A percentile compares a stretch with the other conserved stretches of the same genome.
Evolutionary conservation across 1,140 invertebrate genomes (phyloP).

Genomic region (Leptopilina clavipes): DNA sequence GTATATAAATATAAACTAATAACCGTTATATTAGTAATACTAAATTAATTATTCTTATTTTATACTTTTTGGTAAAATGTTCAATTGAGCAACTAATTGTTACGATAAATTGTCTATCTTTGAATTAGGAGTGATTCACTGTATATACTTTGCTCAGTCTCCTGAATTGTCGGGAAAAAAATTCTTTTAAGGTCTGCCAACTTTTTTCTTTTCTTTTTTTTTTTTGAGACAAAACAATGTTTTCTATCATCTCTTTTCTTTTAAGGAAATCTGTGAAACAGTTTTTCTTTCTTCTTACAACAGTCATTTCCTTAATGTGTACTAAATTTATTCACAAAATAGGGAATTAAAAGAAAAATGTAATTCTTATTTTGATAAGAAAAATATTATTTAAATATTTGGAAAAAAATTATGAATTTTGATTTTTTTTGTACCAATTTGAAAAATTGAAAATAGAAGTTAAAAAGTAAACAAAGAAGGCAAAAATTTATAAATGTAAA

Average conservation of each 20-base stretch:
- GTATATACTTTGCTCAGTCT: not conserved
- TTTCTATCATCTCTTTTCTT: not conserved
- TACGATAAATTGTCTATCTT: not conserved
- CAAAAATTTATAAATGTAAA: not conserved
- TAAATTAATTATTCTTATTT: not conserved
- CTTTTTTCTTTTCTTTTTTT: not conserved
- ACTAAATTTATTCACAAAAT: constrained; percentile 21
- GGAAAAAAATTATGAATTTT: too few species aligned
- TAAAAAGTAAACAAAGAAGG: not conserved
- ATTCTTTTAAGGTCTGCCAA: not conserved
- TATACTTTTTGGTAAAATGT: constrained; percentile 1
- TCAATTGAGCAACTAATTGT: constrained; percentile 11
- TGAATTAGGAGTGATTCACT: constrained; percentile 5
- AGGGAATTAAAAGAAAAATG: not conserved
- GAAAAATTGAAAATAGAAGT: not conserved
- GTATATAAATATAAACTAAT: not conserved
- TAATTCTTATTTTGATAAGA: too few species aligned
- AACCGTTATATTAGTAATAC: not conserved
- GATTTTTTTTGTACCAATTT: too few species aligned
- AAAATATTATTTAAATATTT: too few species aligned
- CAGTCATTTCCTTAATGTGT: constrained; percentile 13
- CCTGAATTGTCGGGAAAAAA: not conserved
- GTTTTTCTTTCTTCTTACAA: constrained; percentile 26
- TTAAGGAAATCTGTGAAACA: not conserved
- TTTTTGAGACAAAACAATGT: constrained; percentile 15